Base-by-base conservation (phyloP, 92 coral and sea anemone genomes). In the Paramuricea clavata region DNA sequence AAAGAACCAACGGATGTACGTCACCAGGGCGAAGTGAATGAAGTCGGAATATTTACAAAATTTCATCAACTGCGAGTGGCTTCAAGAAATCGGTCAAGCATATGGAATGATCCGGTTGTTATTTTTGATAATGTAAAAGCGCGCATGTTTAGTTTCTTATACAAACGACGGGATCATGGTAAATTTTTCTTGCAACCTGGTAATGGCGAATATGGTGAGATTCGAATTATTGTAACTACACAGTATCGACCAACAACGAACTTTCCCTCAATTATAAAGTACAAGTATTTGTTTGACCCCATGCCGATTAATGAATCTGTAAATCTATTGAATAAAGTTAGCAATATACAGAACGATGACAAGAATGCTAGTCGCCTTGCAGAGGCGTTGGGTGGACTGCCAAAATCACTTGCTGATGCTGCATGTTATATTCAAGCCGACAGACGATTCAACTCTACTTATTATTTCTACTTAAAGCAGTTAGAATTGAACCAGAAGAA, bases 91-190 rank as follows among this genome's bases (percentile, higher is more conserved):
- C 93, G 93, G 16, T 89, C 91, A 22, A 57, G 69, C 32, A 16
- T 60, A 6, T 60, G 12, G 28, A 93, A 90, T 49, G 88, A 85
- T 2, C 97, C 97, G 6, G 93, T 92, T 2, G 65, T 94, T 57
- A 89, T 94, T 76, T 94, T 94, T 73, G 97, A 94, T 87, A 92
- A 89, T 73, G 97, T 94, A 23, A 52, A 71, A 81, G 90, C 81
- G 74, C 57, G 78, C 68, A 89, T 69, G 69, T 73, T 69, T 64
- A 72, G 81, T 36, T 87, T 87, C 36, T 22, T 81, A 10, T 89
- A 94, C 87, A 76, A 92, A 39, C 80, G 76, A 54, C 83, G 69
- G 3, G 49, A 32, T n/a, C 2, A 78, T 56, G 69, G 69, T 22
- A 78, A 30, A 56, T 78, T 28, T 35, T 31, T 78, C 3, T 87